Base-by-base conservation (phyloP, 2,113 vertebrate genomes). In the Pungitius pungitius region DNA sequence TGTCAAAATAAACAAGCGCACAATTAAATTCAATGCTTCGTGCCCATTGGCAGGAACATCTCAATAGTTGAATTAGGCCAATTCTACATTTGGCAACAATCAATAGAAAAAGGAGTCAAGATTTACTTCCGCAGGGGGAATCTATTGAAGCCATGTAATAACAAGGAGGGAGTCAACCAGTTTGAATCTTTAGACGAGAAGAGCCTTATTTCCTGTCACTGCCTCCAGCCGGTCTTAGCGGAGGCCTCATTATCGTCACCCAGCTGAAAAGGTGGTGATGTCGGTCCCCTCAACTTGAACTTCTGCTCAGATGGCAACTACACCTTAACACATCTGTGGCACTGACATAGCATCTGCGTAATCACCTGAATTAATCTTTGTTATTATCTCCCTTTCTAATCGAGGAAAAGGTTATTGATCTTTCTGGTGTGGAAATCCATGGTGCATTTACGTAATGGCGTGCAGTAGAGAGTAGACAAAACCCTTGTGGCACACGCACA, bases 331-430 rank as follows among this genome's bases (percentile, higher is more conserved):
- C 47, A 24, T 65, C 47, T 52, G 54, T 42, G 63, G 55, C 57
- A 72, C 51, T 68, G 81, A 75, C 65, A 69, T 52, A 39, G 52
- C 71, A 64, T 68, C 77, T 80, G 81, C 61, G 74, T 73, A 82
- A 92, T 90, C 83, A 88, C 81, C 83, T 79, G 15, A 70, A 2
- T 5, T 30, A 87, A 68, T 77, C 54, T 10, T 51, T 78, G 90
- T 73, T 85, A 87, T 84, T 75, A 80, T 79, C 80, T 80, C 57
- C 52, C 67, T 43, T 71, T 11, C 85, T 76, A 65, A 90, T 85
- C 80, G 83, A 85, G 85, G 85, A 83, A 74, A 76, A 33, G 17
- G 13, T 6, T 70, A 88, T 91, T 52, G 87, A 90, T 88, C 70
- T 54, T 12, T 39, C 49, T 10, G 56, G 27, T 57, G 77, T 68